Evolutionary conservation across 1,140 invertebrate species (phyloP), one percentile per base, ranked within the genome.

Genomic region (Heliconius hermathena): DNA sequence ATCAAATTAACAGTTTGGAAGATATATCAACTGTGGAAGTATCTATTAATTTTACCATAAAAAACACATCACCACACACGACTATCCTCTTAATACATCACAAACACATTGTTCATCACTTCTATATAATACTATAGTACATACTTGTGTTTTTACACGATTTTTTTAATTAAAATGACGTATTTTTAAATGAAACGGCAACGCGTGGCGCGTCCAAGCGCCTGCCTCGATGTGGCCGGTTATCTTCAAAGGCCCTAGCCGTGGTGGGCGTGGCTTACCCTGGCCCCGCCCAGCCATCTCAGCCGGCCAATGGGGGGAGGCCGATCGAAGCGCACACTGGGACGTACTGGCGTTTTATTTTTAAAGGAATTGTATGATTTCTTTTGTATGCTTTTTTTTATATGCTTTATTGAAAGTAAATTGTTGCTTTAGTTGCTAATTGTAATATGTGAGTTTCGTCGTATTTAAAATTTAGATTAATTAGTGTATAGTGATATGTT

Each of bases 321-420:
- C 84, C 86, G 54, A 87, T 91, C 88, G 89, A 91, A 92, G 90
- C 86, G 85, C 86, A 85, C 87, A 86, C 93, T 85, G 93, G 91
- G 90, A 92, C 91, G 93, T 88, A 94, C 88, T 92, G 84, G 85
- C 85, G 86, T 88, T 91, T 92, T 91, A 90, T 92, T 92, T 91
- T 91, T 86, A 78, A 78, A 79, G 79, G 85, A 85, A 90, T 88
- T 84, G 86, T 90, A 88, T 85, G 89, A 81, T 80, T 84, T 78
- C 83, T 88, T 88, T 87, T 89, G 86, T 86, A 75, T 76, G 81
- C 81, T 85, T 88, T 83, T 36, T 86, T 82, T 71, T 88, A 82
- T 84, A 83, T 85, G 85, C 84, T 86, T 87, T 87, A 83, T 86
- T 88, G 82, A 80, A 78, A 81, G 79, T 85, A 81, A 87, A 86